Conservation (phyloP, 2,113 vertebrate genomes). For the Engystomops pustulosus region DNA sequence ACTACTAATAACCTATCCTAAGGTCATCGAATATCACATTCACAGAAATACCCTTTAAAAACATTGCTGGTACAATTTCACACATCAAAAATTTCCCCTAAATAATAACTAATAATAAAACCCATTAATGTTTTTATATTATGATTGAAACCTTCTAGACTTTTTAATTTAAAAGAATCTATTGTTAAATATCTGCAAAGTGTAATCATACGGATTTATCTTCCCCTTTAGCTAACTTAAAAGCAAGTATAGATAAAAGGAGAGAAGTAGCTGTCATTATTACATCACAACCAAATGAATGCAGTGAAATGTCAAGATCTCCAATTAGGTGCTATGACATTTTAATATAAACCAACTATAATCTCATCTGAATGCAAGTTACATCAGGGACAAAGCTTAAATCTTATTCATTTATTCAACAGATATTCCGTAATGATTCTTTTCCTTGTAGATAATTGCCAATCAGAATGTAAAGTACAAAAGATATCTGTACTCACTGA, state of each 20-base stretch:
- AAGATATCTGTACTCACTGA: neutral
- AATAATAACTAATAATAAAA: neutral
- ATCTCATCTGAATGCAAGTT: constrained; percentile 1
- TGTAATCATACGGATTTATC: neutral
- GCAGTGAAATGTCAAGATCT: constrained; percentile 31
- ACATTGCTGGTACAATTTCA: too few relatives aligned
- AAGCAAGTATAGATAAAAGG: constrained; percentile 23
- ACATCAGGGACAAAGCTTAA: constrained; percentile 8
- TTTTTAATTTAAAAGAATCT: neutral
- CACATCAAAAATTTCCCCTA: too few relatives aligned
- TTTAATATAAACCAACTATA: constrained; percentile 19
- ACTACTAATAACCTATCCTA: too few relatives aligned
- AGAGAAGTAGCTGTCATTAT: constrained; percentile 5
- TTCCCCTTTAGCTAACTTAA: neutral
- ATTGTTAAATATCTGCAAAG: neutral
- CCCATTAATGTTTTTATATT: neutral
- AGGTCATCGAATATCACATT: too few relatives aligned
- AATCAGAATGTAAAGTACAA: neutral
- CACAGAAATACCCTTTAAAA: too few relatives aligned
- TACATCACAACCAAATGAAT: constrained; percentile 19
- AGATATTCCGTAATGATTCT: constrained; percentile 30
- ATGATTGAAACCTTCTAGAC: neutral
- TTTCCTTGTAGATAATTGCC: constrained; percentile 12
- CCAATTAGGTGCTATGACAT: constrained; percentile 36
- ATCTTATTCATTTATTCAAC: constrained; percentile 16